Evolutionary conservation across 2,113 vertebrate species (phyloP).

Genomic region (Labeo rohita): DNA sequence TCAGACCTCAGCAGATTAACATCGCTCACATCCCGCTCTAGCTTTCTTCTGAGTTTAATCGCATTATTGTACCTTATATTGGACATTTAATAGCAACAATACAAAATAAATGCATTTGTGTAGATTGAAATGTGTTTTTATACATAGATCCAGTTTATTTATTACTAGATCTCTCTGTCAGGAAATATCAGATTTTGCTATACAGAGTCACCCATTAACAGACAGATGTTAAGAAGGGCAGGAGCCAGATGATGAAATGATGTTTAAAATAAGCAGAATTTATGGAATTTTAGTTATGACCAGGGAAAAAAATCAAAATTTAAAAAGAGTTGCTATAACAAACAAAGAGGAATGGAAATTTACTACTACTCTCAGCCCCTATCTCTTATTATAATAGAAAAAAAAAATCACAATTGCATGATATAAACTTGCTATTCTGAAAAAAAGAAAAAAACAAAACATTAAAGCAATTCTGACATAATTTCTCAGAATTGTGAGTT

Average conservation of each 20-base stretch:
- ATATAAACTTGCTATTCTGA: too few species aligned
- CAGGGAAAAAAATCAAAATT: not conserved
- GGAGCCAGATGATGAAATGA: not conserved
- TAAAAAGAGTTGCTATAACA: not conserved
- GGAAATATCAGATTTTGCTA: not conserved
- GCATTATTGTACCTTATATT: constrained; percentile 14
- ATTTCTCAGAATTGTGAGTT: too few species aligned
- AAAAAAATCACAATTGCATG: too few species aligned
- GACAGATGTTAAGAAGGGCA: not conserved
- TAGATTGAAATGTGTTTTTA: not conserved
- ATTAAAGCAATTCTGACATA: too few species aligned
- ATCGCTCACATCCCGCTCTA: constrained; percentile 65
- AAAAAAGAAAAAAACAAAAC: too few species aligned
- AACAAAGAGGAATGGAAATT: not conserved
- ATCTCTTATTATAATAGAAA: not conserved
- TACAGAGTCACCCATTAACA: not conserved
- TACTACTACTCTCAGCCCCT: not conserved
- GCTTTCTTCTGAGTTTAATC: constrained; percentile 63
- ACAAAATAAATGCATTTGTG: not conserved
- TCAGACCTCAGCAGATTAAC: constrained; percentile 20
- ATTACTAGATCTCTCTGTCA: not conserved
- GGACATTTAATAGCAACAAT: constrained; percentile 8
- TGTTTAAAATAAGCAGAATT: not conserved
- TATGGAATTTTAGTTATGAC: not conserved
- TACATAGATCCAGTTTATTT: not conserved